A percentile compares a stretch with the other conserved stretches of the same genome.
These are phyloP conservation scores for Gadus macrocephalus DNA, from an alignment of 2,113 vertebrate species.

Conservation along the genomic window DNA sequence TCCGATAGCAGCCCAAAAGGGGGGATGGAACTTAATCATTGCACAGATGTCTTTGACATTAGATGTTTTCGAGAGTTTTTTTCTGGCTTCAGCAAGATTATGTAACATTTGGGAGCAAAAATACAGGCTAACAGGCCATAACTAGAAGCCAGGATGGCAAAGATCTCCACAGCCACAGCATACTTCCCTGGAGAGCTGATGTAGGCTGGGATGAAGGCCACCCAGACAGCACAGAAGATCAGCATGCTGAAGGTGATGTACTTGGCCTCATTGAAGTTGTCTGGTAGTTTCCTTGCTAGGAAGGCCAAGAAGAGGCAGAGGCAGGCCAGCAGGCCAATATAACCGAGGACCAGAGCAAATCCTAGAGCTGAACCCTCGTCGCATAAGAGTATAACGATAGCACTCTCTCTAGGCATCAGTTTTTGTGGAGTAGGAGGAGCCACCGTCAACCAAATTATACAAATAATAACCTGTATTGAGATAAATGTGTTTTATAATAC, in stretches of 20 bases:
- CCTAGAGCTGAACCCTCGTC: slow-evolving; percentile 64
- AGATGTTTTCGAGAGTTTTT: slow-evolving; percentile 73
- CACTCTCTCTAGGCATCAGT: slow-evolving; percentile 59
- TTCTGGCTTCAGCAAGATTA: slow-evolving; percentile 68
- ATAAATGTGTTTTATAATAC: background rate
- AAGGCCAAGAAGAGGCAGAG: slow-evolving; percentile 74
- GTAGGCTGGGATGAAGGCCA: slow-evolving; percentile 73
- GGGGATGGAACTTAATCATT: no score
- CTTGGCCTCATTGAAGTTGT: slow-evolving; percentile 76
- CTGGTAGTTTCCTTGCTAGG: slow-evolving; percentile 71
- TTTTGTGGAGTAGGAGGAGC: slow-evolving; percentile 64
- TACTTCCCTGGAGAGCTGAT: slow-evolving; percentile 76
- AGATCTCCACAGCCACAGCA: slow-evolving; percentile 72
- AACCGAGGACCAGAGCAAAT: slow-evolving; percentile 70
- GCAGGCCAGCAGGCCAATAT: slow-evolving; percentile 70
- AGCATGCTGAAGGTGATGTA: slow-evolving; percentile 78
- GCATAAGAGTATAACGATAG: slow-evolving; percentile 70
- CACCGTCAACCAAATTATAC: slow-evolving; percentile 66
- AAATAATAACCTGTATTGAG: slow-evolving; percentile 63
- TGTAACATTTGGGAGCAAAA: slow-evolving; percentile 76
- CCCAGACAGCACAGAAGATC: slow-evolving; percentile 76
- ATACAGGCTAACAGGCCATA: slow-evolving; percentile 74
- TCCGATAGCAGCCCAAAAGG: no score
- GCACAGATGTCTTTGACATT: slow-evolving; percentile 47
- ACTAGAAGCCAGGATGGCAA: slow-evolving; percentile 76